phyloP scores from a whole-genome alignment of 2,113 vertebrate genomes.

The Entomyzon cyanotis region DNA sequence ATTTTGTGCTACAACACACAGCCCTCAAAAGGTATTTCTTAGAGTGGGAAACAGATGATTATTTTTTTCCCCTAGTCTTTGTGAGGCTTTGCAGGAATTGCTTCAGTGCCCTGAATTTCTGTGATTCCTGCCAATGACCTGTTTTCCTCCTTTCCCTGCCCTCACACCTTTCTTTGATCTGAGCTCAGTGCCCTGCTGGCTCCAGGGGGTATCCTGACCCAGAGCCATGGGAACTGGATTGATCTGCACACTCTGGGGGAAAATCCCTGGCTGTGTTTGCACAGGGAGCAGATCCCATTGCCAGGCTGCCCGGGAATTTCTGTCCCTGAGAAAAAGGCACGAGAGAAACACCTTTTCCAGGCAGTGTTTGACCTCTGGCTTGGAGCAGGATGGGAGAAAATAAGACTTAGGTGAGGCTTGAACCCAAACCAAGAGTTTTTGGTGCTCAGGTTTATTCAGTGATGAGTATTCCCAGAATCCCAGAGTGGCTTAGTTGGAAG shows the following conservation, averaged over 20 bases:
- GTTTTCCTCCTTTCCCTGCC: neutral
- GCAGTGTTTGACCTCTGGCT: neutral
- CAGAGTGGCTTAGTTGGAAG: neutral
- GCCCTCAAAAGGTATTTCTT: neutral
- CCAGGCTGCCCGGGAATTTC: neutral
- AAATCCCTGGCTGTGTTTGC: neutral
- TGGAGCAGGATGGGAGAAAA: neutral
- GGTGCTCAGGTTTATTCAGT: neutral
- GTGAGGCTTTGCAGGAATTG: neutral
- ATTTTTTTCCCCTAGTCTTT: neutral
- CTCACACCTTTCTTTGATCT: neutral
- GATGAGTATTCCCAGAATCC: neutral
- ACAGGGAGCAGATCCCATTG: neutral
- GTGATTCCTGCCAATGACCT: neutral
- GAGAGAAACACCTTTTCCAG: neutral
- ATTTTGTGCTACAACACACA: neutral
- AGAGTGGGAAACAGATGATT: neutral
- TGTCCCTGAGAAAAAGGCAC: neutral
- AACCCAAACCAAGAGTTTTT: neutral
- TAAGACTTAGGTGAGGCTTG: neutral
- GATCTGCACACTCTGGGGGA: neutral
- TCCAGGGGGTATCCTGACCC: neutral
- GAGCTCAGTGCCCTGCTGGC: neutral
- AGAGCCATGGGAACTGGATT: neutral
- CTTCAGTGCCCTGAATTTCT: neutral